Conservation (phyloP, 2,113 vertebrate species). For the Myiagra hebetior region DNA sequence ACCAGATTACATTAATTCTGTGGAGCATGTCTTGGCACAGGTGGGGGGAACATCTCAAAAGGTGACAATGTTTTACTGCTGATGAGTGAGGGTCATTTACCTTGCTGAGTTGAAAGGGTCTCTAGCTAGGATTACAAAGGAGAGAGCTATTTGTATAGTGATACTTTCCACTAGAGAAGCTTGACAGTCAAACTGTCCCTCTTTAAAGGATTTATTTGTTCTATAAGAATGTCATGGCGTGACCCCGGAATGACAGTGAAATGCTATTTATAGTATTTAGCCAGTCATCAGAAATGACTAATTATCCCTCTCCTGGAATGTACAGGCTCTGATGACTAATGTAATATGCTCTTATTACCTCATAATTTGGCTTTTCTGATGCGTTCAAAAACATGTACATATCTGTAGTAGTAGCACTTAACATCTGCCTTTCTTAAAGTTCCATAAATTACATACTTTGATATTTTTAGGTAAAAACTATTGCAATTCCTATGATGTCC, state of each 20-base stretch:
- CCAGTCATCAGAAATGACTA: conserved; percentile 18
- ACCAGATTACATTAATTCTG: not conserved
- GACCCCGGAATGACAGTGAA: not conserved
- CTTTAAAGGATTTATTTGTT: not conserved
- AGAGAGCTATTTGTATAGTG: not conserved
- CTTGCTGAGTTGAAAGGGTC: not conserved
- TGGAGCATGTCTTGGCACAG: not conserved
- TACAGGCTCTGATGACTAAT: not conserved
- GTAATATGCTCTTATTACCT: not conserved
- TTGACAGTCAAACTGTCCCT: not conserved
- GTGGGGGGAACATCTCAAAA: not conserved
- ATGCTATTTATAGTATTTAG: not conserved
- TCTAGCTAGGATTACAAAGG: not conserved
- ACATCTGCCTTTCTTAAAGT: not conserved
- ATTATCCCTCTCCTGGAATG: not conserved
- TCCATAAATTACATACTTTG: not conserved
- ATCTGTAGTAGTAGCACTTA: not conserved
- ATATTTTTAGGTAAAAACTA: not conserved
- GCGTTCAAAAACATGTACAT: not conserved
- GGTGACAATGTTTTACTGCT: not conserved
- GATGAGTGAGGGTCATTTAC: not conserved
- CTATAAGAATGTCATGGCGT: not conserved
- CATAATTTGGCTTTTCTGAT: not conserved
- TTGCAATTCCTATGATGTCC: not conserved
- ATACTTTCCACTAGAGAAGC: not conserved